Percentiles rank a stretch among this genome's conserved stretches.
Conservation (phyloP, 2,797 vertebrate genomes). For the Eulemur albifrons region DNA sequence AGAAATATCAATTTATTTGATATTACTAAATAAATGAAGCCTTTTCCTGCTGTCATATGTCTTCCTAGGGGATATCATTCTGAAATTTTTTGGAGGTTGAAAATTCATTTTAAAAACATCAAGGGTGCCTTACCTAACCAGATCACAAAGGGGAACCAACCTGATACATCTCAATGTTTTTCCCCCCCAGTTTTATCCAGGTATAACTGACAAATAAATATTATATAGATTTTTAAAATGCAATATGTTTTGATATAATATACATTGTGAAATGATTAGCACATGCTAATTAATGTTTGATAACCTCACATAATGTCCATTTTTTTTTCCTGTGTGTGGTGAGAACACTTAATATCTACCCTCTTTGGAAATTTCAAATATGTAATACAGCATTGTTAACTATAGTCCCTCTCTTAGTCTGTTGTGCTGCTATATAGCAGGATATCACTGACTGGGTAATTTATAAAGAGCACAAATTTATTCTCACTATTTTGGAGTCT, state of each 20-base stretch:
- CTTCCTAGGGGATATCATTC: neutral
- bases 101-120: neutral
- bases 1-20: neutral
- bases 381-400: neutral
- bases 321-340: neutral
- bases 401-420: neutral
- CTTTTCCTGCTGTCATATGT: neutral
- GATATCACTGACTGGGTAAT: no score
- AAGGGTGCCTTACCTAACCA: accelerated
- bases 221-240: neutral
- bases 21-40: neutral
- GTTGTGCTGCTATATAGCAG: neutral
- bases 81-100: neutral
- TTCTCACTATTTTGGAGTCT: neutral
- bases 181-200: neutral
- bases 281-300: neutral
- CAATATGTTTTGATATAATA: neutral
- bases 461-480: neutral
- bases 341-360: neutral
- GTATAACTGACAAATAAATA: neutral
- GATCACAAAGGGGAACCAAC: neutral
- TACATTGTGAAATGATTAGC: neutral
- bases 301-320: neutral
- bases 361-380: neutral
- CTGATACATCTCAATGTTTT: neutral